phyloP scores from a whole-genome alignment of 35 echinoderm and acorn worm species.

The Patiria miniata region DNA sequence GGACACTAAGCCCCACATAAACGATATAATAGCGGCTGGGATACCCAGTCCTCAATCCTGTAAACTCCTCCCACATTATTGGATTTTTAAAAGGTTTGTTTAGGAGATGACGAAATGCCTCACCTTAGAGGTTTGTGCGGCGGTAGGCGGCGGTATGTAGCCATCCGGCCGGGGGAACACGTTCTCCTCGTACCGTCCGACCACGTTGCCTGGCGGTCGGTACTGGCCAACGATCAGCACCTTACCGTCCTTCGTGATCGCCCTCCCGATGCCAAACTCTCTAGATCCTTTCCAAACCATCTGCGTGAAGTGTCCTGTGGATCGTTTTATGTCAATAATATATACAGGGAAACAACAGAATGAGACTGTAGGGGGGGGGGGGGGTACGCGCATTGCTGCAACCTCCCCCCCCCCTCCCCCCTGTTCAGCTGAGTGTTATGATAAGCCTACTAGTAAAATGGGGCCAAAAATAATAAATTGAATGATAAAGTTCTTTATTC shows the following conservation, averaged over 20 bases:
- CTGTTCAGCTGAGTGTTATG: too few relatives aligned
- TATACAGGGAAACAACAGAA: neutral
- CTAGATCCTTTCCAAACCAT: conserved; percentile 88
- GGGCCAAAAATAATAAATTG: too few relatives aligned
- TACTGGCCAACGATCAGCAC: conserved; percentile 83
- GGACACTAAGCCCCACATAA: too few relatives aligned
- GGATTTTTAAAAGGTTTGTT: too few relatives aligned
- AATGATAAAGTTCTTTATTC: too few relatives aligned
- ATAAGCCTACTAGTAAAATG: too few relatives aligned
- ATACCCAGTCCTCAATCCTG: too few relatives aligned
- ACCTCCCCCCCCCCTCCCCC: too few relatives aligned
- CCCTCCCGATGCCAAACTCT: conserved; percentile 89
- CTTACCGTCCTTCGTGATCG: conserved; percentile 82
- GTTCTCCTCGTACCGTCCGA: conserved; percentile 79
- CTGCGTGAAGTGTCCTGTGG: conserved; percentile 88
- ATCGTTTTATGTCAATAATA: neutral
- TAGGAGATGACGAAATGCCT: neutral
- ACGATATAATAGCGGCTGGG: too few relatives aligned
- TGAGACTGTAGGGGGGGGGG: neutral
- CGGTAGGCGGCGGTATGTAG: conserved; percentile 55
- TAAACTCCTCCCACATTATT: too few relatives aligned
- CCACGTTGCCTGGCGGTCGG: conserved; percentile 80
- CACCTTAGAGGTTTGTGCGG: conserved; percentile 20
- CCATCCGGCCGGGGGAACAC: conserved; percentile 67
- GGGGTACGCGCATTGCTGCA: neutral